Conservation (phyloP, 2,113 vertebrate species). For the Callithrix jacchus region DNA sequence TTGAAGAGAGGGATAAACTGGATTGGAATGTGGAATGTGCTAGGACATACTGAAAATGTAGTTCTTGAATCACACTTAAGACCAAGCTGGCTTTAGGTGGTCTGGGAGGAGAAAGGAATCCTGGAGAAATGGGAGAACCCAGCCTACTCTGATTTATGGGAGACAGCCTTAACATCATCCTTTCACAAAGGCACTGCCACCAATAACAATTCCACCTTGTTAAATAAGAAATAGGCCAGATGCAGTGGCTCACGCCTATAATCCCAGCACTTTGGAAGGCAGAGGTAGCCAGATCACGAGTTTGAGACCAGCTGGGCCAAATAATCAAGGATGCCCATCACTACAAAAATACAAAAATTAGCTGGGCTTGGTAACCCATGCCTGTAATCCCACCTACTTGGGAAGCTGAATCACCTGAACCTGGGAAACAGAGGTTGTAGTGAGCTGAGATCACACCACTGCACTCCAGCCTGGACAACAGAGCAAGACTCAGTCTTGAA, state of each 20-base stretch:
- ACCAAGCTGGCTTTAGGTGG: background rate
- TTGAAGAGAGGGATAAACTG: slow-evolving; percentile 9
- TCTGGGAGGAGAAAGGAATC: background rate
- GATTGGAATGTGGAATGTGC: background rate
- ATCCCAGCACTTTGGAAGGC: background rate
- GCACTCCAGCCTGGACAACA: background rate
- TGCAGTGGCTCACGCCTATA: background rate
- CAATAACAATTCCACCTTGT: background rate
- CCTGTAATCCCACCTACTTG: background rate
- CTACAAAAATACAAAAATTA: background rate
- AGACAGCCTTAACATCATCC: background rate
- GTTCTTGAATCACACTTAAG: background rate
- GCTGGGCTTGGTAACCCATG: background rate
- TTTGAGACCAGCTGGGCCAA: background rate
- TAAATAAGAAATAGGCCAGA: background rate
- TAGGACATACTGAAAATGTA: background rate
- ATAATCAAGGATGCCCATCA: background rate
- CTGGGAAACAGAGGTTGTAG: background rate
- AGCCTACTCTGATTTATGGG: background rate
- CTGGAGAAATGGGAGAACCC: background rate
- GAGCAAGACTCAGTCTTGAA: background rate
- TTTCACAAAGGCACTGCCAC: background rate
- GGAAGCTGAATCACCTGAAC: background rate
- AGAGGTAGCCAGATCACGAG: background rate
- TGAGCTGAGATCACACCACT: background rate